Evolutionary conservation across 2,113 vertebrate genomes (phyloP), one percentile per base, ranked within the genome.

Genomic region (Eonycteris spelaea): DNA sequence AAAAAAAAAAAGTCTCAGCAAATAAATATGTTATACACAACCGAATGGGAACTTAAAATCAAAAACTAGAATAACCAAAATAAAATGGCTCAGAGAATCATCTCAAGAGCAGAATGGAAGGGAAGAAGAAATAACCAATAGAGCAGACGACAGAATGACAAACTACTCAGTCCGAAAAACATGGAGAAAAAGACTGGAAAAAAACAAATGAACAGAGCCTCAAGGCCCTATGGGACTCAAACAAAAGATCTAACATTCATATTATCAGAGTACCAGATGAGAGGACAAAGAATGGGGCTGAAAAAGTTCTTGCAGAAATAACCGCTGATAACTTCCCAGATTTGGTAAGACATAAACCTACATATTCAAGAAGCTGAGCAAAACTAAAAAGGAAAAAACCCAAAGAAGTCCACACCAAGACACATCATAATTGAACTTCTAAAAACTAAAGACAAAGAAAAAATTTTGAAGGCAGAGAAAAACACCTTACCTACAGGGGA

Each of bases 371-470:
- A 77, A 90, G 61, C 53, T 84, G 48, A 85, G 28, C 33, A 95
- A 92, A 96, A 19, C 78, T 51, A n/a, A 91, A 88, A 77, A 61
- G 26, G 75, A 26, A 57, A 94, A 95, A 80, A 48, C 2, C 7
- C 43, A 59, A 94, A 55, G 53, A 71, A 95, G 92, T 51, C 53
- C 43, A 94, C 1, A 84, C 26, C n/a, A 78, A 93, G 48, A 88
- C 35, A 80, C 35, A 93, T 78, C 4, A 82, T 68, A 88, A 84
- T 70, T 91, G 48, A 88, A 93, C 53, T 86, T 90, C 73, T 92
- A 53, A 91, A 95, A 87, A 38, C 77, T 75, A 75, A 88, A 78
- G 24, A 35, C 33, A 79, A 92, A 82, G 33, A 91, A 82, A 93
- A 89, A 57, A 51, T 53, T 30, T 57, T 82, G 35, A 97, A 45